Base-by-base conservation (phyloP, 2,113 vertebrate genomes). In the Scalopus aquaticus region DNA sequence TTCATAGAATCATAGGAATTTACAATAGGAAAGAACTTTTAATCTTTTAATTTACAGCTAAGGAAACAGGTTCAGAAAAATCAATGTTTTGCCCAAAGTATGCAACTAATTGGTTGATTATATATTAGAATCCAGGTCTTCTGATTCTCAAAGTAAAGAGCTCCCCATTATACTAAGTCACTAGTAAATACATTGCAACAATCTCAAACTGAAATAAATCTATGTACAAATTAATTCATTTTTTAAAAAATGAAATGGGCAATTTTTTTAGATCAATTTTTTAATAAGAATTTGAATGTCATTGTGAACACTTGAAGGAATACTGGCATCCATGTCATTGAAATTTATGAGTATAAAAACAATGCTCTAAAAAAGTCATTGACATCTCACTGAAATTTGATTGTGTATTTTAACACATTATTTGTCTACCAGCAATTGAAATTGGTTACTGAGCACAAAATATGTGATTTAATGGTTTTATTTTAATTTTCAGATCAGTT, bases 311-410 rank as follows among this genome's bases (percentile, higher is more conserved):
- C 3, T 32, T 85, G 42, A 81, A 96, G 37, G n/a, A 91, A 85
- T 24, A 16, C 11, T 58, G 46, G 13, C 19, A 73, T 74, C 10
- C 37, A 73, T 28, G 32, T 46, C 74, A 54, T 32, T 65, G 24
- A 26, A 74, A 4, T 58, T 37, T 56, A 58, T 26, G 24, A 76
- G 32, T 28, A 2, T 76, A 65, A 93, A 94, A 79, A 46, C 26
- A 83, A 70, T 58, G n/a, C 24, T 39, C 19, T 94, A 81, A 78
- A 39, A 78, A 42, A 62, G 49, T n/a, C 88, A 56, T 6, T 65
- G 74, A n/a, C 20, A 49, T 92, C 72, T 96, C 46, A 76, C 64
- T 91, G 39, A 94, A 95, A 78, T 86, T 81, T 90, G 62, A 56
- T 30, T 93, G 13, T 84, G 19, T 83, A 16, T 77, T 90, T 51